Conservation (phyloP, 2,888 invertebrate genomes). For the Unio pictorum region DNA sequence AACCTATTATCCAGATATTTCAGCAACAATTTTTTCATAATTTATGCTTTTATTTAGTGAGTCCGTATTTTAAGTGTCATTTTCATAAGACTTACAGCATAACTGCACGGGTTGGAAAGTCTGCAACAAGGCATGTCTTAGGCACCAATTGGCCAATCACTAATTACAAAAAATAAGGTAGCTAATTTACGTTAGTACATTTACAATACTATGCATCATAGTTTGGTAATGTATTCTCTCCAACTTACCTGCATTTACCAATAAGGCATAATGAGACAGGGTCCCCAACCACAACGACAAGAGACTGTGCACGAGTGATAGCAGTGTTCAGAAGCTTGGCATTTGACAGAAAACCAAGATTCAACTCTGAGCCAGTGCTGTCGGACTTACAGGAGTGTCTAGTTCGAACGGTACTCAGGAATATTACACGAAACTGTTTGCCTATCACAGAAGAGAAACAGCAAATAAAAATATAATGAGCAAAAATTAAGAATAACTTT, state of each 20-base stretch:
- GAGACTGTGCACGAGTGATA: conserved; percentile 85
- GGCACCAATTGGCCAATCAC: too few relatives aligned
- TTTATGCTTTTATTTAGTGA: too few relatives aligned
- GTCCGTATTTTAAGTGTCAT: too few relatives aligned
- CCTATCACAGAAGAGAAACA: conserved; percentile 67
- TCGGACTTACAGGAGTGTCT: conserved; percentile 79
- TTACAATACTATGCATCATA: too few relatives aligned
- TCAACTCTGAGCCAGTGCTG: conserved; percentile 72
- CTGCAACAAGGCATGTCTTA: too few relatives aligned
- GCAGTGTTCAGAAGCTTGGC: conserved; percentile 87
- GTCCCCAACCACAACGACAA: conserved; percentile 89
- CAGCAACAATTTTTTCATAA: too few relatives aligned
- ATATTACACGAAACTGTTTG: conserved; percentile 88
- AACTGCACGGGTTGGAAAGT: too few relatives aligned
- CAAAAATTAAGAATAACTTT: background rate
- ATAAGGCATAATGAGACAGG: conserved; percentile 86
- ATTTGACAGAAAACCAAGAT: conserved; percentile 87
- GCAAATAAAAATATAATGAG: background rate
- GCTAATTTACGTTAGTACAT: too few relatives aligned
- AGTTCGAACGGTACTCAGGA: conserved; percentile 85
- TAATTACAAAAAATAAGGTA: too few relatives aligned
- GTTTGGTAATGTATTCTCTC: background rate
- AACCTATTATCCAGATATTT: too few relatives aligned
- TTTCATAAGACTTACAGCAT: too few relatives aligned
- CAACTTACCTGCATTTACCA: conserved; percentile 79